phyloP scores from a whole-genome alignment of 2,888 invertebrate species.

The Ryuthela nishihirai region DNA sequence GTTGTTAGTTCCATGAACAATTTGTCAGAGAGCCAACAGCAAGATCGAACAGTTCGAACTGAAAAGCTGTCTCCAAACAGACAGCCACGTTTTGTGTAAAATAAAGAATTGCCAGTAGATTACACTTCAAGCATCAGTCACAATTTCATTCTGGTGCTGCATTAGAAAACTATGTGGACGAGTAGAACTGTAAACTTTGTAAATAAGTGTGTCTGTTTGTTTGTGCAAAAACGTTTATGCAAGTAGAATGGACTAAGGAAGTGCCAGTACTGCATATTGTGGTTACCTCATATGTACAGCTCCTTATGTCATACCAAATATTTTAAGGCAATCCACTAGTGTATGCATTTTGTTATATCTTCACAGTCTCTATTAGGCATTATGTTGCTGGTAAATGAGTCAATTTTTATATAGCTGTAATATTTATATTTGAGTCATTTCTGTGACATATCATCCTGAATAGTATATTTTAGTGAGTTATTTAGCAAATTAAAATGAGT shows the following conservation, averaged over 20 bases:
- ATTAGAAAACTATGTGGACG: background rate
- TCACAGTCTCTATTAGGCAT: too few species aligned
- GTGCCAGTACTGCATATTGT: slow-evolving; percentile 23
- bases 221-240: slow-evolving; percentile 7
- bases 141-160: background rate
- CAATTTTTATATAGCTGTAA: too few species aligned
- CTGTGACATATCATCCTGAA: too few species aligned
- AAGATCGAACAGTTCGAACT: slow-evolving; percentile 7
- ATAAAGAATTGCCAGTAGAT: too few species aligned
- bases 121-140: background rate
- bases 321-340: too few species aligned
- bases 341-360: too few species aligned
- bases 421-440: too few species aligned
- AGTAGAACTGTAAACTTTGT: too few species aligned
- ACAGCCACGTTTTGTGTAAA: slow-evolving; percentile 33
- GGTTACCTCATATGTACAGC: slow-evolving; percentile 31
- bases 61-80: slow-evolving; percentile 29
- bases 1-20: too few species aligned
- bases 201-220: slow-evolving; percentile 17
- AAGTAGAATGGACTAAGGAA: slow-evolving; percentile 4
- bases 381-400: too few species aligned
- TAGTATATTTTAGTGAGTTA: too few species aligned
- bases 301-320: slow-evolving; percentile 20
- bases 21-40: slow-evolving; percentile 3
- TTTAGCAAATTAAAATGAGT: too few species aligned